Conservation (phyloP, 1,140 invertebrate genomes). For the Papilio polyxenes region DNA sequence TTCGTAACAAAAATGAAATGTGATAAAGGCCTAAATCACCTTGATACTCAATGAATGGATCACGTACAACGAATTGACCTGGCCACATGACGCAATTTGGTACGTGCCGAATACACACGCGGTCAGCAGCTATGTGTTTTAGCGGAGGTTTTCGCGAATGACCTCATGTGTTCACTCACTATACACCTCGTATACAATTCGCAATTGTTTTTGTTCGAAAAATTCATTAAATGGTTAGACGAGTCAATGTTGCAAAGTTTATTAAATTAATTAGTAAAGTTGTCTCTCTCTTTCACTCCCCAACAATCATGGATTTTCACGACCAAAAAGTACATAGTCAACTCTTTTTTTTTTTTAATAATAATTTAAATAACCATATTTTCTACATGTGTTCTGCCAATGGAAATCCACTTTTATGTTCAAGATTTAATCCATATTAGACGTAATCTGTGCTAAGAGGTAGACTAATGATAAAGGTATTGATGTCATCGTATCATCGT, state of each 20-base stretch:
- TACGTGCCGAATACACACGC: conserved; percentile 6
- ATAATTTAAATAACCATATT: not conserved
- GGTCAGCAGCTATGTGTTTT: not conserved
- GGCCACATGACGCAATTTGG: conserved; percentile 2
- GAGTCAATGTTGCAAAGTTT: not conserved
- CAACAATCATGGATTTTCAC: too few species aligned
- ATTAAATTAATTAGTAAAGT: not conserved
- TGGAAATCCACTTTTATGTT: not conserved
- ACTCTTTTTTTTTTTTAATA: not conserved
- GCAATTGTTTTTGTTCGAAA: not conserved
- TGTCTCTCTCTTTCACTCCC: too few species aligned
- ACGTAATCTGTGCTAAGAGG: not conserved
- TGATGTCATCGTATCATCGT: conserved; percentile 13
- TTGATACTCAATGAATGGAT: conserved; percentile 15
- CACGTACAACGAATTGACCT: conserved; percentile 14
- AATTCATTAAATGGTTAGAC: not conserved
- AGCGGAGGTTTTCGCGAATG: not conserved
- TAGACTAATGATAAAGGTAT: conserved; percentile 13
- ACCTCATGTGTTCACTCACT: not conserved
- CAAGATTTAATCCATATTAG: not conserved
- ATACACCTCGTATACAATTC: not conserved
- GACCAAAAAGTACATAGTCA: too few species aligned
- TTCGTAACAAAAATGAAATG: not conserved
- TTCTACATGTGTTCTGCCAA: not conserved
- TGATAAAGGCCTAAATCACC: not conserved